Evolutionary conservation across 2,113 vertebrate species (phyloP), one percentile per base, ranked within the genome.

Genomic region (Irena cyanogastra): DNA sequence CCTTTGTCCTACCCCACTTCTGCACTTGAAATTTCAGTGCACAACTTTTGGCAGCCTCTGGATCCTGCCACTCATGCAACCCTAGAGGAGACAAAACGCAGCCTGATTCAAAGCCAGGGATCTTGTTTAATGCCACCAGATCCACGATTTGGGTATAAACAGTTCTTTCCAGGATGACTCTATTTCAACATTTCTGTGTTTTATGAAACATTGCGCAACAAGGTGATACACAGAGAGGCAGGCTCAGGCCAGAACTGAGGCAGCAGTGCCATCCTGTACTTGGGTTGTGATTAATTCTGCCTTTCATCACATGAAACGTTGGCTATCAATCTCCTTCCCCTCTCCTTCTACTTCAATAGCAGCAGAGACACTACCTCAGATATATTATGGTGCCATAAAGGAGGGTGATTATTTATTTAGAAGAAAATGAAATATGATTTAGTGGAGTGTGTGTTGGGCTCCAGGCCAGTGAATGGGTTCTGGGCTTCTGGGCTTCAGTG

Each of bases 371-470:
- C 31, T 76, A 50, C 41, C 44, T 65, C 42, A 85, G 57, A 63
- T 72, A 52, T 33, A 47, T 72, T 70, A 33, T 3, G 16, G 83
- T 74, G 66, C 71, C 71, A 69, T 63, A 83, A 83, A 80, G 11
- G 41, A 50, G 47, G 54, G 19, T 6, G 11, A 68, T 95, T 74
- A 81, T 85, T 94, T 95, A 81, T 74, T 83, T 83, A 80, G 54
- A 77, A 72, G 65, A 88, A 88, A 92, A 92, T 89, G 39, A 92
- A 74, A 60, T 70, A 80, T 63, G 59, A 35, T 83, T 96, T 93
- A 90, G 70, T 70, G 83, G 54, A 81, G 54, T 2, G 0, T 57
- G 42, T 10, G 22, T 28, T 77, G 54, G 88, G 64, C 83, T 88
- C 60, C 21, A 59, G 65, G 94, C 59, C 92, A 83, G 59, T 1